These are phyloP conservation scores for Eilema depressum DNA, from an alignment of 2,888 invertebrate genomes.

Conservation along the genomic window DNA sequence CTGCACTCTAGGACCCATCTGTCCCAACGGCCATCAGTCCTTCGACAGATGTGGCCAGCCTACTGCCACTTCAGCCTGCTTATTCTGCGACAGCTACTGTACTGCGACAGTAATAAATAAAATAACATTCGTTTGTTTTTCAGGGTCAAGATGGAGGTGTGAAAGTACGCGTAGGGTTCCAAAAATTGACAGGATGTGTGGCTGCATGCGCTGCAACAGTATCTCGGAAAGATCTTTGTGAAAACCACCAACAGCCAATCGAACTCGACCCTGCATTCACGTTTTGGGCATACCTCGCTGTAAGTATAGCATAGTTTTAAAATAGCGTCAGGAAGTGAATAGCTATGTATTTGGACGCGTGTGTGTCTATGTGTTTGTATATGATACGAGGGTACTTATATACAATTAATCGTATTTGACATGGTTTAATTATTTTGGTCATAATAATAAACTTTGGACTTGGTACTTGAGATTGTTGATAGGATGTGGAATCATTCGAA, in stretches of 20 bases:
- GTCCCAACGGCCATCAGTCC: no score
- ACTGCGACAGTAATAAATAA: no score
- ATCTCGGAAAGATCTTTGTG: conserved; percentile 87
- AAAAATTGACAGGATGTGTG: conserved; percentile 81
- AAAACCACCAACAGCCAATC: conserved; percentile 86
- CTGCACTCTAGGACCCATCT: no score
- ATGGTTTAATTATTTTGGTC: background rate
- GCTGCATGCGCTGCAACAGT: conserved; percentile 88
- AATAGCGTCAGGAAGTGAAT: background rate
- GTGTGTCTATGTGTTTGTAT: background rate
- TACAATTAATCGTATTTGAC: background rate
- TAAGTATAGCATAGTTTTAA: conserved; percentile 70
- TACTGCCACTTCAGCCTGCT: no score
- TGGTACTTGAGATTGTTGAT: background rate
- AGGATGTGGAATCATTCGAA: no score
- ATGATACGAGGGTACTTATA: background rate
- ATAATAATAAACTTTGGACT: background rate
- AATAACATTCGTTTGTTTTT: conserved; percentile 24
- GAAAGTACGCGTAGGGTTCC: conserved; percentile 65
- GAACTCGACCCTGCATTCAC: conserved; percentile 89
- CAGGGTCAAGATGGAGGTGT: conserved; percentile 61
- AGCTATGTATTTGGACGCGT: background rate
- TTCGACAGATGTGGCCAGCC: no score
- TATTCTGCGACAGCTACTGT: no score
- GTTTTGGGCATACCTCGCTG: conserved; percentile 91